Evolutionary conservation across 30 jellyfish, hydroid and myxozoan genomes (phyloP).

Genomic region (Turritopsis rubra): DNA sequence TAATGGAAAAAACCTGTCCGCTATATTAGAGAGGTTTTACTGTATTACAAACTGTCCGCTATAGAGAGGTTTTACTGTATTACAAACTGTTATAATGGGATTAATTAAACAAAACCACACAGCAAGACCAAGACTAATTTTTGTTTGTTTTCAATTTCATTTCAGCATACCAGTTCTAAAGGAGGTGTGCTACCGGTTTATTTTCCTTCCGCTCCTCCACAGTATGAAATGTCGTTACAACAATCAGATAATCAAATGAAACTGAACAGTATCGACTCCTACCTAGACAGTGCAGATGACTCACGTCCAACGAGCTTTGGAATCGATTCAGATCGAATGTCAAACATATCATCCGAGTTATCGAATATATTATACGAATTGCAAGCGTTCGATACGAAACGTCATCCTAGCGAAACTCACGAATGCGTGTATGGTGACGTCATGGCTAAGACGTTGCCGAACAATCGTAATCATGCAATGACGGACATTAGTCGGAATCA

Average conservation of each 20-base stretch:
- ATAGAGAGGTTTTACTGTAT: too few relatives aligned
- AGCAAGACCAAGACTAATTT: too few relatives aligned
- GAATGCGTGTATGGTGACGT: constrained; percentile 19
- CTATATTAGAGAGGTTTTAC: too few relatives aligned
- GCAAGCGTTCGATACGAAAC: constrained; percentile 69
- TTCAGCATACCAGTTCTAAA: constrained; percentile 38
- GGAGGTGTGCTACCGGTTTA: constrained; percentile 80
- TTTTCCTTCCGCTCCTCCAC: constrained; percentile 96
- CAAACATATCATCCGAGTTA: constrained; percentile 75
- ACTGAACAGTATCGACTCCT: constrained; percentile 26
- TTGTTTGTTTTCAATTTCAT: too few relatives aligned
- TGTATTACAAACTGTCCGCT: too few relatives aligned
- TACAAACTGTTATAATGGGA: too few relatives aligned
- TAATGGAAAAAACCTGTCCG: too few relatives aligned
- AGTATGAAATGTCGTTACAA: constrained; percentile 74
- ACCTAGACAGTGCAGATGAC: constrained; percentile 47
- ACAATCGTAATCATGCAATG: not conserved
- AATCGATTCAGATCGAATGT: constrained; percentile 73
- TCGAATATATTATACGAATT: constrained; percentile 71
- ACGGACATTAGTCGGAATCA: constrained; percentile 16
- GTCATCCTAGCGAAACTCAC: constrained; percentile 35
- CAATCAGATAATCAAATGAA: constrained; percentile 40
- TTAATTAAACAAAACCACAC: too few relatives aligned
- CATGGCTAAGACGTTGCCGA: constrained; percentile 16
- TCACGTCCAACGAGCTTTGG: constrained; percentile 26